A percentile compares a stretch with the other conserved stretches of the same genome.
Conservation (phyloP, 2,888 invertebrate genomes). For the Drosophila meridionalis region DNA sequence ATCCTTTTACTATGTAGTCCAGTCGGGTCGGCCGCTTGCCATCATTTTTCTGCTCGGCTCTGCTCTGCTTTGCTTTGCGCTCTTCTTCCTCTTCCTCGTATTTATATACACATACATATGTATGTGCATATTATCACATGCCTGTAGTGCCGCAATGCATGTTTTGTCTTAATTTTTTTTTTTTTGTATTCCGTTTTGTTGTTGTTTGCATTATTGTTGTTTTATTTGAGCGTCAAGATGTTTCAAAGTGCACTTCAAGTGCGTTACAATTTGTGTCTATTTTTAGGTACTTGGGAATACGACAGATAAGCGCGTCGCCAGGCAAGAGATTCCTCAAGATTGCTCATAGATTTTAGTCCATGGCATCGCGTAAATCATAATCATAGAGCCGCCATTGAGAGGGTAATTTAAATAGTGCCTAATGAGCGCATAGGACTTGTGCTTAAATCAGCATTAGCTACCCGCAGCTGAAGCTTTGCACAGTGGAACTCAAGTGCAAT, state of each 20-base stretch:
- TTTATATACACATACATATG: neutral
- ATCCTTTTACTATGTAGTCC: conserved; percentile 22
- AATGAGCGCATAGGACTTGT: conserved; percentile 48
- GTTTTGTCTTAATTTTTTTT: conserved; percentile 23
- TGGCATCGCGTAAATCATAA: conserved; percentile 14
- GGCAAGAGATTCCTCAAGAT: conserved; percentile 6
- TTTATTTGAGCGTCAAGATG: conserved; percentile 70
- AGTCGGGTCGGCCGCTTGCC: conserved; percentile 20
- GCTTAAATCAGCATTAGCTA: conserved; percentile 14
- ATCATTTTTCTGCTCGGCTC: neutral
- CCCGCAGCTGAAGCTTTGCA: neutral
- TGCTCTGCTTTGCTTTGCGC: neutral
- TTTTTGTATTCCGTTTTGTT: conserved; percentile 14
- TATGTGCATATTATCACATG: conserved; percentile 50
- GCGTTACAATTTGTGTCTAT: conserved; percentile 70
- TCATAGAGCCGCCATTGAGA: conserved; percentile 17
- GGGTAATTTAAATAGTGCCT: conserved; percentile 46
- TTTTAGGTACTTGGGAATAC: conserved; percentile 74
- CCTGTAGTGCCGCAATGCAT: conserved; percentile 50
- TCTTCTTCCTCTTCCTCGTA: conserved; percentile 9
- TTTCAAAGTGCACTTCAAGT: conserved; percentile 77
- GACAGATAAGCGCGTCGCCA: conserved; percentile 36
- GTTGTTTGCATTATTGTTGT: conserved; percentile 39
- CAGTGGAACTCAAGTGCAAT: conserved; percentile 17
- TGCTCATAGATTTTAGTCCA: conserved; percentile 8